Base-by-base conservation (phyloP, 2,888 invertebrate genomes). In the Bombylius discolor region DNA sequence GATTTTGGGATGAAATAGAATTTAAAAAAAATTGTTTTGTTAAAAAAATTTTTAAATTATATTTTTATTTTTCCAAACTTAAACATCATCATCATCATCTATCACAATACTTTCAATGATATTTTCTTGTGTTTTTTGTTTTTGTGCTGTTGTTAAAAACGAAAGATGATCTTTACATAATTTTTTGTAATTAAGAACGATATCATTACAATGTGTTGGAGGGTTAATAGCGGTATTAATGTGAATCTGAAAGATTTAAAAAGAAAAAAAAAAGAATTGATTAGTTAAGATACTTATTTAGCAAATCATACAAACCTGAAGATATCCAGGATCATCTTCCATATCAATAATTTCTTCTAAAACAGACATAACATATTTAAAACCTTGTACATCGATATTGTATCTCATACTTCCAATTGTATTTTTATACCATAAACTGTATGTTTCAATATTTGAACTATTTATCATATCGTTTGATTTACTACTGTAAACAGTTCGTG, bases 401-500 rank as follows among this genome's bases (percentile, higher is more conserved):
- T 67, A 68, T 32, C 69, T 70, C 70, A 72, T 72, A 61, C 73
- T 71, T 1, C 68, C 68, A 44, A 72, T 67, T 45, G 70, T 63
- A 23, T 65, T 65, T 45, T 72, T 73, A 51, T 71, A 73, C 73
- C 72, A 72, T 33, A 66, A 53, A 9, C 51, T 46, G 45, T 59
- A 59, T 4, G 52, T 49, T 39, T 55, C 59, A 33, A 56, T 32
- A 48, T 51, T 51, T 13, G 52, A 6, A 23, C 5, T 23, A 3
- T 3, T 9, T 8, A 36, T 34, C 12, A 5, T 23, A 23, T 49
- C 11, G 7, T 4, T 7, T n/a, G 5, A 47, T 4, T 47, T 33
- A 7, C 11, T 39, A n/a, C 53, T 8, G 6, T 56, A 57, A 1
- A 68, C 62, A 33, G 66, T 67, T 12, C 72, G 66, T 5, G 69